Percentiles rank a stretch among this genome's conserved stretches.
Evolutionary conservation across 2,113 vertebrate genomes (phyloP).

Genomic region (Mellivora capensis): DNA sequence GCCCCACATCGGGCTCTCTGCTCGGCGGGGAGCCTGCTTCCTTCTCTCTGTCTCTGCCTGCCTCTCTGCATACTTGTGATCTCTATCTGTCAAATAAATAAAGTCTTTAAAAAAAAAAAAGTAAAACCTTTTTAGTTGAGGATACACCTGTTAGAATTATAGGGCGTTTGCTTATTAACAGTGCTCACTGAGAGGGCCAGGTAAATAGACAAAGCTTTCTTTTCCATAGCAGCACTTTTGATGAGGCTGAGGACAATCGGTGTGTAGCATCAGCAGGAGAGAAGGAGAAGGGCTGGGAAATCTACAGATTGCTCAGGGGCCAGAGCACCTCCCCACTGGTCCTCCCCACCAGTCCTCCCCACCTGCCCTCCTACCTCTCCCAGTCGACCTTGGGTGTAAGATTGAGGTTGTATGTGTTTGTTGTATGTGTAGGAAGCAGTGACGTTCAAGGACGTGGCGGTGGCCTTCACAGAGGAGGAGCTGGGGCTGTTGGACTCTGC

Average conservation of each 20-base stretch:
- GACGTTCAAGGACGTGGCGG: conserved; percentile 48
- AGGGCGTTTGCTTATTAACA: neutral
- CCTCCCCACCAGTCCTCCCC: neutral
- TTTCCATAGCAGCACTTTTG: neutral
- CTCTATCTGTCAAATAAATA: too few relatives aligned
- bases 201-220: neutral
- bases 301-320: neutral
- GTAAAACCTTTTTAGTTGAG: neutral
- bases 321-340: neutral
- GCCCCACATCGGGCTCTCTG: too few relatives aligned
- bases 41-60: too few relatives aligned
- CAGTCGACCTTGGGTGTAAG: neutral
- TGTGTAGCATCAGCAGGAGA: neutral
- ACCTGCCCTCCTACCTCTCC: neutral
- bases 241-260: neutral
- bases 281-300: neutral
- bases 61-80: too few relatives aligned
- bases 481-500: neutral
- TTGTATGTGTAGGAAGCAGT: conserved; percentile 35
- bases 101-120: too few relatives aligned
- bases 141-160: neutral
- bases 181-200: neutral
- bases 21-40: too few relatives aligned
- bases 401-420: neutral
- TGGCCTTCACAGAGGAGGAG: conserved; percentile 53